phyloP scores from a whole-genome alignment of 2,113 vertebrate species.

The Brienomyrus longianalis region DNA sequence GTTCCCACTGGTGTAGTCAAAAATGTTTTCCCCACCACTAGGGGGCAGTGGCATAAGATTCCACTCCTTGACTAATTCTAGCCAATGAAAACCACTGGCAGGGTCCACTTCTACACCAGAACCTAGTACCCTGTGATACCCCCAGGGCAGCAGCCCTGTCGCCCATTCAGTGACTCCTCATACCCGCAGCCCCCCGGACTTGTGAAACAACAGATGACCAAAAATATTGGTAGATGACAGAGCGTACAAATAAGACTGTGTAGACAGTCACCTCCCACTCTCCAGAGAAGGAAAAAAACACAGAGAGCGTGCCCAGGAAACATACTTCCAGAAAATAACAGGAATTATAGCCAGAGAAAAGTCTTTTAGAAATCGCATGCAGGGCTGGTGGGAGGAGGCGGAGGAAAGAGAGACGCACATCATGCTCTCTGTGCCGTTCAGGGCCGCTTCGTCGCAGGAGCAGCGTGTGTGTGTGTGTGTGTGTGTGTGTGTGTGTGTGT shows the following conservation, averaged over 20 bases:
- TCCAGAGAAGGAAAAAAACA: not conserved
- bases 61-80: not conserved
- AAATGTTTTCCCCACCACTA: not conserved
- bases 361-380: not conserved
- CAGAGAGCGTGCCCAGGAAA: not conserved
- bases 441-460: not conserved
- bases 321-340: not conserved
- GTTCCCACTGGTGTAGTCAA: not conserved
- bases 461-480: not conserved
- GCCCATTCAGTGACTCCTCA: not conserved
- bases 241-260: not conserved
- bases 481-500: not conserved
- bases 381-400: not conserved
- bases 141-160: not conserved
- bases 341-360: slow-evolving; percentile 5
- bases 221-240: not conserved
- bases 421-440: not conserved
- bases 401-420: not conserved
- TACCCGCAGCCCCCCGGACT: not conserved
- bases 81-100: not conserved
- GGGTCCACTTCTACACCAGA: not conserved
- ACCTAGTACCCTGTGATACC: not conserved
- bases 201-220: not conserved
- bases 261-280: not conserved
- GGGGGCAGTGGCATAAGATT: not conserved